Conservation (phyloP, 2,113 vertebrate genomes). For the Patagioenas fasciata region DNA sequence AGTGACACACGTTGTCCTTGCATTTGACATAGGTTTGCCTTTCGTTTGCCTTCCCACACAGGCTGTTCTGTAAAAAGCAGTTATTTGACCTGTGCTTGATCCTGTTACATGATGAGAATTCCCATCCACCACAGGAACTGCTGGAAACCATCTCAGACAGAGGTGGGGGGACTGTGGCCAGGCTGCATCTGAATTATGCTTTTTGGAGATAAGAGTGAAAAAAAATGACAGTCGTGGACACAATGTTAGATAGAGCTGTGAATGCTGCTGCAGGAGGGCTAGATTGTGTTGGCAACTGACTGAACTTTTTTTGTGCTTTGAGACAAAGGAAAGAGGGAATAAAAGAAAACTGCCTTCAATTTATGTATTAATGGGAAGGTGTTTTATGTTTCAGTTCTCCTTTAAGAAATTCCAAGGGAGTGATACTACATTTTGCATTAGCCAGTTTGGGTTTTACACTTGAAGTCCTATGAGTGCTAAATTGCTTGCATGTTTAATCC, state of each 20-base stretch:
- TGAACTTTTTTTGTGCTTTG: neutral
- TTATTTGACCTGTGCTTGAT: neutral
- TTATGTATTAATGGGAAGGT: neutral
- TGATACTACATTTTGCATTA: neutral
- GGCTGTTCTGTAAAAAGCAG: neutral
- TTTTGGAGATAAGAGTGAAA: neutral
- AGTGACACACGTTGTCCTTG: rapidly evolving
- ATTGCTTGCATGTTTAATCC: neutral
- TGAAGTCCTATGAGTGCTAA: neutral
- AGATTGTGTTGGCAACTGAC: neutral
- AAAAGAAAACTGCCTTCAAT: neutral
- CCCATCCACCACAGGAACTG: neutral
- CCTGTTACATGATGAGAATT: neutral
- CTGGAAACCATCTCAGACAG: neutral
- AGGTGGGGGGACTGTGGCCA: neutral
- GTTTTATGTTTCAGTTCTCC: neutral
- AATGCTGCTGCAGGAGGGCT: neutral
- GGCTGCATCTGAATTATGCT: neutral
- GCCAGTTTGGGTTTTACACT: neutral
- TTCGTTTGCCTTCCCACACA: neutral
- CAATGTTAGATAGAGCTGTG: neutral
- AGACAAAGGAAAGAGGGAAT: neutral
- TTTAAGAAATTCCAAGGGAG: neutral
- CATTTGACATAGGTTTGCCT: neutral
- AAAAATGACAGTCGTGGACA: neutral